A percentile compares a stretch with the other conserved stretches of the same genome.
Conservation (phyloP, 2,797 vertebrate species). For the Hemitrygon akajei region DNA sequence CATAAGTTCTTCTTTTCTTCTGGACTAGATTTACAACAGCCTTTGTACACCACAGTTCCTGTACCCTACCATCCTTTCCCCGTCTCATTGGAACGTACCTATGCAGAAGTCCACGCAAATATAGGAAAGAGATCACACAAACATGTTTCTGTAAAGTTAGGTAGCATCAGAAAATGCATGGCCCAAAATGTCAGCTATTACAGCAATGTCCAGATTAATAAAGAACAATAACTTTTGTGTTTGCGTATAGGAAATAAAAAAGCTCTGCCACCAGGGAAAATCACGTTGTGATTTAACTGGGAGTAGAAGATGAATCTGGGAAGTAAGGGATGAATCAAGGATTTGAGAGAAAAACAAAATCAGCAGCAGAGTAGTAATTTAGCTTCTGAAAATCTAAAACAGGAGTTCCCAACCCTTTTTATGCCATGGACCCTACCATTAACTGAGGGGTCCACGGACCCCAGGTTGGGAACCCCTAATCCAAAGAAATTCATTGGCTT, state of each 20-base stretch:
- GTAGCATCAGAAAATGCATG: background rate
- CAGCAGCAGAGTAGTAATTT: background rate
- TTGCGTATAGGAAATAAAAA: background rate
- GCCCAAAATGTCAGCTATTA: background rate
- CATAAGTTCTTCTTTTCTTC: too few relatives aligned
- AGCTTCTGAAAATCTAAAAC: too few relatives aligned
- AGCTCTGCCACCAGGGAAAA: background rate
- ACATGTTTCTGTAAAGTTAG: background rate
- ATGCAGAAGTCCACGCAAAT: too few relatives aligned
- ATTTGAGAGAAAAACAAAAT: background rate
- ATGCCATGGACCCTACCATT: too few relatives aligned
- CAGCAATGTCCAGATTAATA: background rate
- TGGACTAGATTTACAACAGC: too few relatives aligned
- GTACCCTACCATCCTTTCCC: too few relatives aligned
- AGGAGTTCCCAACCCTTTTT: too few relatives aligned
- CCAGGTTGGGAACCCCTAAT: too few relatives aligned
- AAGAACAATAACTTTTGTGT: background rate
- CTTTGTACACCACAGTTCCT: too few relatives aligned
- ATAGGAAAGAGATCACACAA: background rate
- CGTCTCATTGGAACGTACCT: too few relatives aligned
- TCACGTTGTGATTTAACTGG: background rate
- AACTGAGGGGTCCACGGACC: too few relatives aligned
- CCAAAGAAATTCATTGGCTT: too few relatives aligned
- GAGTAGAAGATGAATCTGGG: background rate
- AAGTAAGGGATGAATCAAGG: background rate